Evolutionary conservation across 1,140 invertebrate genomes (phyloP).

Genomic region (Babylonia areolata): DNA sequence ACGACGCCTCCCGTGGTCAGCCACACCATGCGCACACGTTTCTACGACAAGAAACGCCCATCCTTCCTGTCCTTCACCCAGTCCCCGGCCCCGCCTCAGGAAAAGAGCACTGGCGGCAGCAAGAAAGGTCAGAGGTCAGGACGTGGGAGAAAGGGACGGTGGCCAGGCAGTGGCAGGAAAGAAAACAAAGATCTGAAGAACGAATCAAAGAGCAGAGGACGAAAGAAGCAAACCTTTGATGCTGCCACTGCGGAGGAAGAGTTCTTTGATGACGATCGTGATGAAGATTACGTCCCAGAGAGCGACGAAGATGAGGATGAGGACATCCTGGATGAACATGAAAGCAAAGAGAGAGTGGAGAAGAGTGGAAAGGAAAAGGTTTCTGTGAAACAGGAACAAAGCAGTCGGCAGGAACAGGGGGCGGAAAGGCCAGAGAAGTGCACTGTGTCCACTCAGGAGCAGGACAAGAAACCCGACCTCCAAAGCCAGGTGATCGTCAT

Average conservation of each 20-base stretch:
- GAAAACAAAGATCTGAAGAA: neutral
- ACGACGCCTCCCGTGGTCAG: neutral
- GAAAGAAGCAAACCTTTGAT: too few species aligned
- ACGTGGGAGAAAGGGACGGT: neutral
- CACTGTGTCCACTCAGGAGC: neutral
- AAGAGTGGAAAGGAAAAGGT: neutral
- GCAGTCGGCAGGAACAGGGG: too few species aligned
- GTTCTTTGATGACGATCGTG: neutral
- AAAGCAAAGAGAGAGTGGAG: neutral
- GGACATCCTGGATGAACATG: neutral
- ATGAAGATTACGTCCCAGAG: too few species aligned
- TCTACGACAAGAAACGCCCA: neutral
- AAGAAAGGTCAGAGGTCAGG: neutral
- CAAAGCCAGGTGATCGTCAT: neutral
- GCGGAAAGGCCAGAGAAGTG: neutral
- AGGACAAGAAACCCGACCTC: neutral
- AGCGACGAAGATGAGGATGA: neutral
- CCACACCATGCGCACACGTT: neutral
- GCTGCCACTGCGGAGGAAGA: neutral
- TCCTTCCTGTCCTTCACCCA: neutral
- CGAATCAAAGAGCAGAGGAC: neutral
- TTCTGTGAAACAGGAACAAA: neutral
- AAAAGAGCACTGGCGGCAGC: neutral
- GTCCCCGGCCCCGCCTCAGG: neutral
- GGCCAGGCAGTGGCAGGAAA: neutral